Evolutionary conservation across 2,113 vertebrate species (phyloP), one percentile per base, ranked within the genome.

Genomic region (Narcine bancroftii): DNA sequence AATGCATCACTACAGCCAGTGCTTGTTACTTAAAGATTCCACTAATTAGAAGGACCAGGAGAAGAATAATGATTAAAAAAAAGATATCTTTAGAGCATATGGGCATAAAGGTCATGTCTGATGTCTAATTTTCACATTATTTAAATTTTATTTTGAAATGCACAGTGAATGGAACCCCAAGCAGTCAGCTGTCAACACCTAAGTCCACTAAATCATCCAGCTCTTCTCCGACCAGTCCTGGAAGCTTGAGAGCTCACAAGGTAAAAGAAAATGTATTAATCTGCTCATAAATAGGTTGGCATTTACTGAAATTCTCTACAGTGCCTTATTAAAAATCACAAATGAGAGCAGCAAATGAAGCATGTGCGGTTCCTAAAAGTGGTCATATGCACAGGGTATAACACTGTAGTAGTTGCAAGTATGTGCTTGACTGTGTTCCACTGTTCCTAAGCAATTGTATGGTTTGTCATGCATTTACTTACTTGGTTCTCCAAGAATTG

Each of bases 181-280:
- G 96, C 95, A 98, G 97, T 94, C 98, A 98, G 1, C 95, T 98
- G 92, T 98, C 97, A 33, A 97, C 97, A 91, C 96, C 97, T 15
- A 99, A 96, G 94, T 99, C 97, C 93, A 97, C 97, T 0, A 99
- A 99, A 94, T 99, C 98, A 92, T 98, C 97, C 93, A 98, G 97
- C 85, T 98, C 98, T 24, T 99, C 98, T 53, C 98, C 99, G 93
- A 99, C 98, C 91, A 98, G 98, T 93, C 98, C 98, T 89, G 96
- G 95, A 94, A 96, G 97, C 92, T 94, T 96, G 93, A 95, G 95
- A 87, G 96, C 96, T 93, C 95, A 98, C 89, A 99, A 98, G 97
- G 99, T 99, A 96, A 94, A 95, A 91, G 39, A 42, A 66, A 85
- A 26, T 15, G 47, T 66, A 24, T 45, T 13, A 66, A 89, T 13